These are phyloP conservation scores for Trematomus bernacchii DNA, from an alignment of 2,797 vertebrate species.

Conservation along the genomic window DNA sequence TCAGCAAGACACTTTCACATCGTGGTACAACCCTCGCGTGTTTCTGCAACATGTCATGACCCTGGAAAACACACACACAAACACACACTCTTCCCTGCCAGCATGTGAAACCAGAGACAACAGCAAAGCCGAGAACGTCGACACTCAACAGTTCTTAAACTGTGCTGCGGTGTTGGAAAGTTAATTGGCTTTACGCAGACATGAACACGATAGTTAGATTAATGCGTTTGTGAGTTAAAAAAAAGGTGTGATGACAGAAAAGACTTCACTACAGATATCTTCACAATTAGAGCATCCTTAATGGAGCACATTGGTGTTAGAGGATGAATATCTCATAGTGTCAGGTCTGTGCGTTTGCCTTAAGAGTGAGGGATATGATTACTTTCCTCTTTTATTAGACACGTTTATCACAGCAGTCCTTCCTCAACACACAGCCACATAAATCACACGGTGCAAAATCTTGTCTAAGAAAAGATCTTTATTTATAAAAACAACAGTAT, in stretches of 20 bases:
- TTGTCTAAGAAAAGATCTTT: slow-evolving; percentile 85
- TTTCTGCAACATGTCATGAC: slow-evolving; percentile 1
- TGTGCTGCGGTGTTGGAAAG: slow-evolving; percentile 6
- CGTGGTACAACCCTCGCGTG: slow-evolving; percentile 10
- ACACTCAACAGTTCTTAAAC: slow-evolving; percentile 23
- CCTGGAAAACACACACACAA: not conserved
- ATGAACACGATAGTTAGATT: not conserved
- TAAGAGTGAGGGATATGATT: slow-evolving; percentile 48
- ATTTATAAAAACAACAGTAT: slow-evolving; percentile 87
- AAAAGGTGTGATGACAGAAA: not conserved
- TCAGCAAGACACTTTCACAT: slow-evolving; percentile 11
- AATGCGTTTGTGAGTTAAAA: not conserved
- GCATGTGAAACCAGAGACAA: slow-evolving; percentile 40
- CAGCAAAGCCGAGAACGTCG: slow-evolving; percentile 40
- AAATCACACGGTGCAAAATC: slow-evolving; percentile 51
- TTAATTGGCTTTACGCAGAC: not conserved
- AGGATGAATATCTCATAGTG: slow-evolving; percentile 39
- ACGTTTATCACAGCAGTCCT: slow-evolving; percentile 44
- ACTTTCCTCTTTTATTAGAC: slow-evolving; percentile 67
- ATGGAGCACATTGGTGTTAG: not conserved
- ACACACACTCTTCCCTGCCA: slow-evolving; percentile 23
- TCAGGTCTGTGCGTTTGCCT: slow-evolving; percentile 26
- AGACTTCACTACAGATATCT: not conserved
- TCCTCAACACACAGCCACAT: slow-evolving; percentile 27
- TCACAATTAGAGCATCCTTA: slow-evolving; percentile 13